phyloP scores from a whole-genome alignment of 2,113 vertebrate species.

The Cricetomys ansorgei region DNA sequence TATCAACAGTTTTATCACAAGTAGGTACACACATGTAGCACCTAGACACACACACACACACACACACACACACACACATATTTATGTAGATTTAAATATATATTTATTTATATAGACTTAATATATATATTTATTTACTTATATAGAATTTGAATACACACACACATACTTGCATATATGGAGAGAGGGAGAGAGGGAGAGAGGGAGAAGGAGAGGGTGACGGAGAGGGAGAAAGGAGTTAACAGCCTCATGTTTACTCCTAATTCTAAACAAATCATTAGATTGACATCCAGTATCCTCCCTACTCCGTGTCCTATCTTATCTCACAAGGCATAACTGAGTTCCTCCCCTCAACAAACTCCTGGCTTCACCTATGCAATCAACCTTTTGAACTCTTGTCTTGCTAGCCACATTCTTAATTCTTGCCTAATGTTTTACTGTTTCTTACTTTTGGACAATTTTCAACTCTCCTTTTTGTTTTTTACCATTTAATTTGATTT shows the following conservation, averaged over 20 bases:
- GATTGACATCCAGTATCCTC: not conserved
- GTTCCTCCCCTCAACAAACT: not conserved
- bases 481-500: not conserved
- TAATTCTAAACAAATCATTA: not conserved
- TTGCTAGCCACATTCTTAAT: conserved; percentile 9
- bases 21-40: no score
- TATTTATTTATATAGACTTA: no score
- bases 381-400: not conserved
- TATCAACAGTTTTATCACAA: not conserved
- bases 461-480: conserved; percentile 5
- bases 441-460: not conserved
- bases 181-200: not conserved
- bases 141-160: no score
- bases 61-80: not conserved
- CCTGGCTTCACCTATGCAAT: not conserved
- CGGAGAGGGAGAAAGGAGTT: not conserved
- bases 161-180: no score
- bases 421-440: not conserved
- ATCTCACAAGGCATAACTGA: not conserved
- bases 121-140: no score
- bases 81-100: no score
- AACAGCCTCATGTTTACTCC: not conserved
- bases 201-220: not conserved
- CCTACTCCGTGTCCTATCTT: not conserved
- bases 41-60: not conserved